Conservation (phyloP, 2,888 invertebrate species). For the Hydrotaea cyrtoneurina region DNA sequence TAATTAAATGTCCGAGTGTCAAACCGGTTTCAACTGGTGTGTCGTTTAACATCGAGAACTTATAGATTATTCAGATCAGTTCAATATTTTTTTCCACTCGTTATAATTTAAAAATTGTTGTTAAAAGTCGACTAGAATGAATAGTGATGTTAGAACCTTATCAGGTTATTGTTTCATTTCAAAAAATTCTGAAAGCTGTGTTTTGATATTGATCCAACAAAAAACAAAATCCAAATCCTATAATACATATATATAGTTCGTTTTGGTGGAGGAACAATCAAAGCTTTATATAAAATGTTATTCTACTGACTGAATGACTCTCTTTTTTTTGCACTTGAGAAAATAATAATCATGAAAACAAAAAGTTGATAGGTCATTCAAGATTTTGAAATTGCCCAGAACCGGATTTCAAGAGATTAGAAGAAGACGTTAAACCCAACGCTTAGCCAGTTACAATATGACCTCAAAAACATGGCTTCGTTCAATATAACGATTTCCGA, state of each 20-base stretch:
- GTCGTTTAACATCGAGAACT: slow-evolving; percentile 55
- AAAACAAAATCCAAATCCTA: not conserved
- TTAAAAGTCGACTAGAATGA: not conserved
- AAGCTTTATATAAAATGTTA: slow-evolving; percentile 26
- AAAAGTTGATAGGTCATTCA: slow-evolving; percentile 51
- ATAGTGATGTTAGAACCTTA: slow-evolving; percentile 35
- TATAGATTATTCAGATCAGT: slow-evolving; percentile 47
- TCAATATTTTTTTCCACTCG: slow-evolving; percentile 25
- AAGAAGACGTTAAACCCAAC: too few species aligned
- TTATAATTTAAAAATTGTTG: slow-evolving; percentile 1
- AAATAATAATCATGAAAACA: slow-evolving; percentile 47
- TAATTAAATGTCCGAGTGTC: slow-evolving; percentile 53
- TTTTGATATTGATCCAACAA: slow-evolving; percentile 32
- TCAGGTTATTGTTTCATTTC: slow-evolving; percentile 31
- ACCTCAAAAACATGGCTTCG: too few species aligned
- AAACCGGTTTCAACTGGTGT: slow-evolving; percentile 52
- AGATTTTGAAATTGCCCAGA: slow-evolving; percentile 42
- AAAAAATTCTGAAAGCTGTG: slow-evolving; percentile 27
- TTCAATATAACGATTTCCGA: too few species aligned
- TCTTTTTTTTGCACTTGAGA: slow-evolving; percentile 5
- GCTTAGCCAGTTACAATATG: too few species aligned
- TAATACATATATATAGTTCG: not conserved
- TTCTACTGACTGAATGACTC: slow-evolving; percentile 19
- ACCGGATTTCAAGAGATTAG: slow-evolving; percentile 33
- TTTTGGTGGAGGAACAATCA: not conserved